Evolutionary conservation across 2,797 vertebrate species (phyloP).

Genomic region (Poecilia wingei): DNA sequence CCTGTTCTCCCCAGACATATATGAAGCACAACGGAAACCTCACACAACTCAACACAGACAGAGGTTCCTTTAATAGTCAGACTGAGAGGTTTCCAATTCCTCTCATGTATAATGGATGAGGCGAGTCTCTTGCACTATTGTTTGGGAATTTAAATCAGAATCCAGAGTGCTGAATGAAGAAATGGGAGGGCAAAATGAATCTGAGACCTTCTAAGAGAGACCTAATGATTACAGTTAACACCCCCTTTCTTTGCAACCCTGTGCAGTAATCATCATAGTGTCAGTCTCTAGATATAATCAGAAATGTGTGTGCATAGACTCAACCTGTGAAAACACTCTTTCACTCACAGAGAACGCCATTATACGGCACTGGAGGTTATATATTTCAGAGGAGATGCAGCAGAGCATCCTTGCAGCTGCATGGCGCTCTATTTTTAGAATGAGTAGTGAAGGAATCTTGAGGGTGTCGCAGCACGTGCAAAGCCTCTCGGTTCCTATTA

Average conservation of each 20-base stretch:
- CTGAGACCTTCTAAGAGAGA: slow-evolving; percentile 54
- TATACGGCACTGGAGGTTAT: slow-evolving; percentile 9
- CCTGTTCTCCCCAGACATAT: slow-evolving; percentile 10
- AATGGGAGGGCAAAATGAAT: slow-evolving; percentile 55
- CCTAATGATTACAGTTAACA: slow-evolving; percentile 54
- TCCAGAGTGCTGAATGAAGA: slow-evolving; percentile 66
- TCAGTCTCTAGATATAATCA: slow-evolving; percentile 15
- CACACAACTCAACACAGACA: slow-evolving; percentile 19
- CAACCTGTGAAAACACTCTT: neutral
- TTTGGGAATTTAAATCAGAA: slow-evolving; percentile 69
- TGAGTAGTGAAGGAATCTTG: slow-evolving; percentile 36
- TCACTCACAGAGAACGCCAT: neutral
- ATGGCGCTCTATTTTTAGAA: slow-evolving; percentile 56
- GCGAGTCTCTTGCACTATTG: slow-evolving; percentile 59
- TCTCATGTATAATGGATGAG: slow-evolving; percentile 70
- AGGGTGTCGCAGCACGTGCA: slow-evolving; percentile 40
- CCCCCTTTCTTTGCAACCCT: slow-evolving; percentile 34
- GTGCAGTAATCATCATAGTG: slow-evolving; percentile 8
- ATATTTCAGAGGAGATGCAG: slow-evolving; percentile 34
- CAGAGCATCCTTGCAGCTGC: slow-evolving; percentile 37
- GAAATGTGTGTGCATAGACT: neutral
- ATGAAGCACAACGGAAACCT: slow-evolving; percentile 20
- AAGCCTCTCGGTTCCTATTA: slow-evolving; percentile 17
- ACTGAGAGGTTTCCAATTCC: slow-evolving; percentile 51
- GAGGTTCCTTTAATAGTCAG: slow-evolving; percentile 41